phyloP scores from a whole-genome alignment of 2,797 vertebrate genomes.

The Manis crassicaudata region DNA sequence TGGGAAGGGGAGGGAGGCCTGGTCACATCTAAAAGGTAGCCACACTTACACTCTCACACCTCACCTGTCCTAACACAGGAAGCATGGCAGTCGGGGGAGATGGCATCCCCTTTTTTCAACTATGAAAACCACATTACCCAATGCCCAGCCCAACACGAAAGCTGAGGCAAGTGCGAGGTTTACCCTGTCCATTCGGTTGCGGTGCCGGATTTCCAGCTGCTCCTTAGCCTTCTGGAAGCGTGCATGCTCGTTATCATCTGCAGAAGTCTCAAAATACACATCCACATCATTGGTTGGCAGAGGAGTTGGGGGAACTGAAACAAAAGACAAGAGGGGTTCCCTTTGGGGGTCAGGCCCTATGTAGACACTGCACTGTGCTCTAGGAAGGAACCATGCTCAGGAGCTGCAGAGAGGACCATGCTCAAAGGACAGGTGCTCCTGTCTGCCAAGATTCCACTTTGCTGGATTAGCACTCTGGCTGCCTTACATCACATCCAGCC shows the following conservation, averaged over 20 bases:
- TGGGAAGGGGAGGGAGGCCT: too few relatives aligned
- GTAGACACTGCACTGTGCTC: not conserved
- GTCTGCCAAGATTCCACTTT: conserved; percentile 34
- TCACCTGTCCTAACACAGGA: not conserved
- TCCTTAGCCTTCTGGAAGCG: conserved; percentile 99
- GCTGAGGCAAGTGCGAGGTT: conserved; percentile 48
- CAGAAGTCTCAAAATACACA: conserved; percentile 98
- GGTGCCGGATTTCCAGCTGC: conserved; percentile 97
- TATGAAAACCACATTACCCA: not conserved
- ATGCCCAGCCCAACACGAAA: not conserved
- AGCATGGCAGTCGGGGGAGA: not conserved
- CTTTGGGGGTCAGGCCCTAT: not conserved
- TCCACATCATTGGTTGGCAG: conserved; percentile 96
- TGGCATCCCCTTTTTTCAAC: not conserved
- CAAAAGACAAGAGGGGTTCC: not conserved
- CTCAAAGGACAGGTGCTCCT: not conserved
- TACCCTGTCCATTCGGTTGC: conserved; percentile 97
- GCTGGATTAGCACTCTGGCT: not conserved
- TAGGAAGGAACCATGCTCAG: conserved; percentile 25
- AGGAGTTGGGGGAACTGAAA: conserved; percentile 89
- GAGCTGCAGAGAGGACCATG: not conserved
- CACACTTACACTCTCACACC: not conserved
- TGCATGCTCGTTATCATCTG: conserved; percentile 97
- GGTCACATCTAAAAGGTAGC: not conserved
- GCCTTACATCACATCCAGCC: conserved; percentile 22